Evolutionary conservation across 2,113 vertebrate genomes (phyloP), one percentile per base, ranked within the genome.

Genomic region (Thymallus thymallus): DNA sequence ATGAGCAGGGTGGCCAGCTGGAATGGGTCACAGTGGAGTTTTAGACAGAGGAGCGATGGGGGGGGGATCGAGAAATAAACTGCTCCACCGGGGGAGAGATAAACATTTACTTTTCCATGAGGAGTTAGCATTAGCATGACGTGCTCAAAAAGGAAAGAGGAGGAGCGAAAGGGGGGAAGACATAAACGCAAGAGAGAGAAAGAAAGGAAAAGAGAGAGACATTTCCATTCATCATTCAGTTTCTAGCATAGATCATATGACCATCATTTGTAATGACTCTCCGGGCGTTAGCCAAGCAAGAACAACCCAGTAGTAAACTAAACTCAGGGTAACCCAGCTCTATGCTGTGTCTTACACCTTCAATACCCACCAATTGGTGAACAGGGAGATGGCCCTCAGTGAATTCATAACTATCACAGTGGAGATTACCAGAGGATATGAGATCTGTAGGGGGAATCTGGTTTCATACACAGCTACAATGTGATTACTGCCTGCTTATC

Each of bases 91-190:
- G 69, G 81, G 78, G 23, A 79, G 77, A 86, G 80, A 87, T 85
- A 87, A 91, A 91, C 88, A 90, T 90, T 88, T 85, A 83, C 85
- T 88, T 87, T 88, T 82, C 80, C 78, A 48, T 35, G 76, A 89
- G 75, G 80, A 68, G 73, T 81, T 76, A 81, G 72, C 45, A 22
- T 65, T 66, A 77, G 77, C 51, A 18, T 81, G 81, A 51, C 68
- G 51, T 64, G 45, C 74, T 32, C 26, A 60, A 35, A 18, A 18
- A 70, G 72, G 72, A 67, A 12, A 6, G 41, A 41, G 9, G 35
- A 0, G 2, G 35, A 22, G 48, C 29, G 41, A 66, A 46, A 20
- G 63, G 26, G 32, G 24, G 30, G 30, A 32, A 46, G 26, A 29
- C 72, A 35, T 32, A 32, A 18, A 63, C 67, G 70, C 80, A 68